Base-by-base conservation (phyloP, 1,140 invertebrate species). In the Drosophila pseudoananassae region DNA sequence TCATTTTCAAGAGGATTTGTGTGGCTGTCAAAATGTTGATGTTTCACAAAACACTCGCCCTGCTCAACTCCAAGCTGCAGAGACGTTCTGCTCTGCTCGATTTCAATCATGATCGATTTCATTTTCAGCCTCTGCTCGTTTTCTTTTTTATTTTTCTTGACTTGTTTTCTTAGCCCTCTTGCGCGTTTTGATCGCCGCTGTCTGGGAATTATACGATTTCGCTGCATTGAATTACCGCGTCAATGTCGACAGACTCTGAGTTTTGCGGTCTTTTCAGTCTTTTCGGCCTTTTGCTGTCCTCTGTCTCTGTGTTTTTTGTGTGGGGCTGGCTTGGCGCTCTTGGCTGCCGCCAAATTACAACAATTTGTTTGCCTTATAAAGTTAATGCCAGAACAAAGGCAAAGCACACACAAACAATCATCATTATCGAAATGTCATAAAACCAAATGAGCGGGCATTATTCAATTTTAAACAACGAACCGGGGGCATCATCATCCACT, bases 371-470 rank as follows among this genome's bases (percentile, higher is more conserved):
- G 82, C 78, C 81, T 87, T 85, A 85, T 80, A 82, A 73, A 85
- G 76, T 76, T 85, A 84, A 84, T 84, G 72, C 81, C 76, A 72
- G 72, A 84, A 84, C 83, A 85, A 76, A 88, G 76, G 79, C 71
- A 73, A 45, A 80, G 71, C 33, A 69, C 77, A 66, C 64, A 60
- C 54, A 76, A 80, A 83, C 64, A 88, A 88, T 83, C 84, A 88
- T 88, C 83, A 88, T 88, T 88, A 88, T 83, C 83, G 83, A 89
- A 85, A 88, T 88, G 83, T 88, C 83, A 88, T 88, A 88, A 88
- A 88, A 88, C 54, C 83, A 88, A 88, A 88, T 88, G 83, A 75
- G 68, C 83, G 78, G 61, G 65, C 83, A 88, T 88, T 88, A 89
- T 88, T 88, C 83, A 88, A 88, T 88, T 88, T 87, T 82, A 82